Conservation (phyloP, 2,797 vertebrate species). For the Ptychobarbus kaznakovi region DNA sequence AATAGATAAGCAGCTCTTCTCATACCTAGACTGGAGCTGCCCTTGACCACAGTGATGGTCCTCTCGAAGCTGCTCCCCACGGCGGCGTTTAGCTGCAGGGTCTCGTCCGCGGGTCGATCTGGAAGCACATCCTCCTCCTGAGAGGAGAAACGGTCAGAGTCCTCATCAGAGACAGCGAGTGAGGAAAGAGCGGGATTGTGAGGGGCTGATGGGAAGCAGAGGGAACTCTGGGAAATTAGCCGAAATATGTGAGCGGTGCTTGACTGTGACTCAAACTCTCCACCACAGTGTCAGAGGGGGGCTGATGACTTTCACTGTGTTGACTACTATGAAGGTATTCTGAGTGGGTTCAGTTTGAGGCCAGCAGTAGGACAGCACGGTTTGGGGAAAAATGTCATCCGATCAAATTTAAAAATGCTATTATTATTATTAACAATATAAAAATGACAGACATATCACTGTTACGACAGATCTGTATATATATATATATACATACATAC, state of each 20-base stretch:
- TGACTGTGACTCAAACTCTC: background rate
- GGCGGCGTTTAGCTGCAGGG: conserved; percentile 66
- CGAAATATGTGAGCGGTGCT: background rate
- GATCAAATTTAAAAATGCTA: background rate
- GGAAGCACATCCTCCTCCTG: conserved; percentile 62
- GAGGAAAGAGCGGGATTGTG: background rate
- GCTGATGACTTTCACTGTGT: background rate
- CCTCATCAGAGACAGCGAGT: conserved; percentile 26
- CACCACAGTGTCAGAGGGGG: background rate
- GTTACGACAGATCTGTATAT: too few species aligned
- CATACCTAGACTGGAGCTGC: conserved; percentile 90
- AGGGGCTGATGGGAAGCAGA: background rate
- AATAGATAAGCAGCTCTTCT: too few species aligned
- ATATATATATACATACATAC: too few species aligned
- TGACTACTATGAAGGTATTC: background rate
- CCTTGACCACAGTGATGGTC: conserved; percentile 93
- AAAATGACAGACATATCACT: too few species aligned
- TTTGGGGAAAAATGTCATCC: background rate
- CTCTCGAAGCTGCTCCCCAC: conserved; percentile 84
- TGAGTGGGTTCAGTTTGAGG: background rate
- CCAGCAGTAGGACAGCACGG: background rate
- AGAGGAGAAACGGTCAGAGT: conserved; percentile 2
- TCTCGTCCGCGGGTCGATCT: conserved; percentile 71
- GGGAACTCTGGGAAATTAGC: background rate
- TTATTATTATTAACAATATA: too few species aligned